Evolutionary conservation across 1,140 invertebrate species (phyloP).

Genomic region (Phortica variegata): DNA sequence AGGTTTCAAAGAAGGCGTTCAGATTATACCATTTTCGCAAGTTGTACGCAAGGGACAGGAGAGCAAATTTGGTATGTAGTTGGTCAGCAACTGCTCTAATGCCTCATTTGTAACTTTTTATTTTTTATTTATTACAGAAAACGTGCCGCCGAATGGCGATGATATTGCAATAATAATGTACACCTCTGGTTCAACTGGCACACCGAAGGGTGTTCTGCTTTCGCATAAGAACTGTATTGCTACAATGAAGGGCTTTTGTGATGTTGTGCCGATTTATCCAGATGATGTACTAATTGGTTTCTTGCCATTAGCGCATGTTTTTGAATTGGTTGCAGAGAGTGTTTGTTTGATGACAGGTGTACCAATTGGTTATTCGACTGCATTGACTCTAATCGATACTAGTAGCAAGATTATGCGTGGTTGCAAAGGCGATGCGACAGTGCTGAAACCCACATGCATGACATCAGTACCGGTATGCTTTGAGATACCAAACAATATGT

Average conservation of each 20-base stretch:
- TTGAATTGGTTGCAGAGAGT: constrained; percentile 84
- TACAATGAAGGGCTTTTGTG: constrained; percentile 84
- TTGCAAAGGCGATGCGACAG: constrained; percentile 85
- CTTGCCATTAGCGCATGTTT: constrained; percentile 95
- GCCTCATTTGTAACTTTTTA: not conserved
- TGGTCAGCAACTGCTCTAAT: not conserved
- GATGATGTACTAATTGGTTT: constrained; percentile 92
- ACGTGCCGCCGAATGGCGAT: constrained; percentile 64
- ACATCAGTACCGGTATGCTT: constrained; percentile 87
- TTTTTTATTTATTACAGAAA: constrained; percentile 49
- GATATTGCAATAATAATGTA: constrained; percentile 96
- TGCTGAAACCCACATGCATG: constrained; percentile 89
- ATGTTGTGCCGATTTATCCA: constrained; percentile 69
- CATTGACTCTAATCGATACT: constrained; percentile 91
- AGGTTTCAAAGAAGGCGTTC: constrained; percentile 69
- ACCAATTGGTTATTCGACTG: constrained; percentile 95
- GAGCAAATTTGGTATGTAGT: constrained; percentile 46
- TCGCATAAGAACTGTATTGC: constrained; percentile 89
- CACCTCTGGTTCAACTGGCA: constrained; percentile 90
- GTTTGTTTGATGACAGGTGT: constrained; percentile 78
- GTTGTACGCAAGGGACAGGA: constrained; percentile 58
- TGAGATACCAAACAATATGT: not conserved
- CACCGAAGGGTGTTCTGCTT: constrained; percentile 83
- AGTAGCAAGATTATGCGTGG: constrained; percentile 95
- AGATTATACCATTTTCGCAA: constrained; percentile 66